These are phyloP conservation scores for Pocillopora verrucosa DNA, from an alignment of 64 coral and sea anemone species.

Conservation along the genomic window DNA sequence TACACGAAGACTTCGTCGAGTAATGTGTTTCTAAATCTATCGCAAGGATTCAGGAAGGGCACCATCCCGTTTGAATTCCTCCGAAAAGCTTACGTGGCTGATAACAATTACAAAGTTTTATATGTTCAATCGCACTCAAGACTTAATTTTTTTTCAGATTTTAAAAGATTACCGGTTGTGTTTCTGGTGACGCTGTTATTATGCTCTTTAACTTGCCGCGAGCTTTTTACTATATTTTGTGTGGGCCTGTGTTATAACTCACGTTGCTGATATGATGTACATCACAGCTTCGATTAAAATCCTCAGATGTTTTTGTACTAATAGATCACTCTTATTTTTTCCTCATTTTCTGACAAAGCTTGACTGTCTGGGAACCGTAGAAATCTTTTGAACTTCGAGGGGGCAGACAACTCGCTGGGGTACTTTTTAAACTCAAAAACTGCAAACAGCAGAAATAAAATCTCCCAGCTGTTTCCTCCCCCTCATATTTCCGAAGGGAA, in stretches of 20 bases:
- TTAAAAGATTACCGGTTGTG: background rate
- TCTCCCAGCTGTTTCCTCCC: slow-evolving; percentile 20
- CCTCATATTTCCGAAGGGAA: background rate
- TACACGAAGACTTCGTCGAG: no score
- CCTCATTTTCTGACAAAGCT: background rate
- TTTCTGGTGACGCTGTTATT: background rate
- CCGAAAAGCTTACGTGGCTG: no score
- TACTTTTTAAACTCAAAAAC: background rate
- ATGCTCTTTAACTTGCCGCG: background rate
- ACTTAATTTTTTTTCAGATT: background rate
- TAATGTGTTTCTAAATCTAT: no score
- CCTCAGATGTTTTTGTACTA: background rate
- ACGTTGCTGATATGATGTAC: background rate
- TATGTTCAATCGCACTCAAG: background rate
- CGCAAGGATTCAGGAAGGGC: no score
- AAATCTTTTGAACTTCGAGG: slow-evolving; percentile 13
- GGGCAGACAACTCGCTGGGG: slow-evolving; percentile 12
- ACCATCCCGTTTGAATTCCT: no score
- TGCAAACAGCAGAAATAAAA: slow-evolving; percentile 6
- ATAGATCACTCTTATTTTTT: background rate
- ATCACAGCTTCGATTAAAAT: background rate
- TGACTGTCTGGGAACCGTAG: background rate
- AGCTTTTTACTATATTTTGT: background rate
- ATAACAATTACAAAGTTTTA: background rate
- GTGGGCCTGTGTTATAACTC: background rate